These are phyloP conservation scores for Barnardius zonarius DNA, from an alignment of 2,113 vertebrate species.

Conservation along the genomic window DNA sequence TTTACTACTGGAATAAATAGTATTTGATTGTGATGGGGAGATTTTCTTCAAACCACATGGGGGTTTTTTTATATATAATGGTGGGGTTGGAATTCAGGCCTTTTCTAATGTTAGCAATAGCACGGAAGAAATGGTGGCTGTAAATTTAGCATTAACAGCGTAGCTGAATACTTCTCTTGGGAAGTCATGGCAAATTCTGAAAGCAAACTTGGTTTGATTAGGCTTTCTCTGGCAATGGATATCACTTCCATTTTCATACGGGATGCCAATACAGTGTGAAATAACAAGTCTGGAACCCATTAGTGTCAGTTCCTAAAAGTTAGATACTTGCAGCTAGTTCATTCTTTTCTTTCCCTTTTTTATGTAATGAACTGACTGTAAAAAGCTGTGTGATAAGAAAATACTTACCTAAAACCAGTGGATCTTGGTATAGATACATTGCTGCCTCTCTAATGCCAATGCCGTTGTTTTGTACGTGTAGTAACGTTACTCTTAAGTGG, in stretches of 20 bases:
- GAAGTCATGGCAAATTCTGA: slow-evolving; percentile 63
- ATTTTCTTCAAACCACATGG: background rate
- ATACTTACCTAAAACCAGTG: background rate
- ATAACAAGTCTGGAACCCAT: background rate
- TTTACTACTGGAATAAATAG: background rate
- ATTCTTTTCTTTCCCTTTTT: background rate
- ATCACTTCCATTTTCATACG: background rate
- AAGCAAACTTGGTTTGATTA: slow-evolving; percentile 27
- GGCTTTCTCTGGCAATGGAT: background rate
- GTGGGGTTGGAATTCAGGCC: background rate
- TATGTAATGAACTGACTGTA: background rate
- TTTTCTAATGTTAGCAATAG: background rate
- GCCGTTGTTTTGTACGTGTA: fast-evolving
- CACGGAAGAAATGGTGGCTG: background rate
- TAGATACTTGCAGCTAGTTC: background rate
- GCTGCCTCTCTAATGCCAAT: background rate
- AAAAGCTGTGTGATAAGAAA: background rate
- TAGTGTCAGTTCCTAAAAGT: background rate
- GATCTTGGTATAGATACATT: background rate
- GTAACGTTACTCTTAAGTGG: background rate
- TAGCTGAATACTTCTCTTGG: slow-evolving; percentile 55
- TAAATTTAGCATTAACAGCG: slow-evolving; percentile 15
- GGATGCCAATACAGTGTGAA: background rate
- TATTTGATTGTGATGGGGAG: background rate
- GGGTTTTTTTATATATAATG: background rate